phyloP scores from a whole-genome alignment of 1,140 invertebrate genomes.

The Patella vulgata region DNA sequence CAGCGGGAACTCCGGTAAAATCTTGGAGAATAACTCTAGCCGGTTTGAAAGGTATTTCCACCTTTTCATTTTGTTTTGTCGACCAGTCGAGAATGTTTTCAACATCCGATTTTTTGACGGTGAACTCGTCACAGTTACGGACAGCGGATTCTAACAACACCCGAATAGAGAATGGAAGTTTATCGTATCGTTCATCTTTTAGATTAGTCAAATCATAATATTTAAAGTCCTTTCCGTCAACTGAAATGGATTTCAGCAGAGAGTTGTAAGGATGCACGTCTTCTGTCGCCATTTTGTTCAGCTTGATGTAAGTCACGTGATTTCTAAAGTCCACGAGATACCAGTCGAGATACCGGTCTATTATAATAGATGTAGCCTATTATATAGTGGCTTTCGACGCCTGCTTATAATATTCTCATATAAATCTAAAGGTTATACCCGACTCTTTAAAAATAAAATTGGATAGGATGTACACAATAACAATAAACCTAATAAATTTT shows the following conservation, averaged over 20 bases:
- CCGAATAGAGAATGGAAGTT: conserved; percentile 92
- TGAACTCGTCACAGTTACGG: conserved; percentile 96
- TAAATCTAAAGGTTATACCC: too few species aligned
- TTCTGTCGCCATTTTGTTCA: too few species aligned
- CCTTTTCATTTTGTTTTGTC: conserved; percentile 77
- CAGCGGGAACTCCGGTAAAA: conserved; percentile 90
- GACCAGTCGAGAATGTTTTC: conserved; percentile 90
- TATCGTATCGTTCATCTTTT: conserved; percentile 40
- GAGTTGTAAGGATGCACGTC: neutral
- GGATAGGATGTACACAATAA: too few species aligned
- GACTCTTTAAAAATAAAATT: too few species aligned
- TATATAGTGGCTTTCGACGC: too few species aligned
- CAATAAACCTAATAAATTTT: too few species aligned
- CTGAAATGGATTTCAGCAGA: neutral
- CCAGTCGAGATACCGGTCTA: too few species aligned
- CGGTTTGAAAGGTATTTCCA: conserved; percentile 97
- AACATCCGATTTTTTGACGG: conserved; percentile 85
- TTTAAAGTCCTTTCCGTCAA: conserved; percentile 4
- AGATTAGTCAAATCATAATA: neutral
- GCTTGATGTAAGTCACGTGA: too few species aligned
- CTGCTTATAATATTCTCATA: too few species aligned
- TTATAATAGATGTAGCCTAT: too few species aligned
- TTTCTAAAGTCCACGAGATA: too few species aligned
- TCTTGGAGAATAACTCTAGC: conserved; percentile 94
- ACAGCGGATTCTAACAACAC: conserved; percentile 95